Conservation (phyloP, 2,888 invertebrate species). For the Eilema caniola region DNA sequence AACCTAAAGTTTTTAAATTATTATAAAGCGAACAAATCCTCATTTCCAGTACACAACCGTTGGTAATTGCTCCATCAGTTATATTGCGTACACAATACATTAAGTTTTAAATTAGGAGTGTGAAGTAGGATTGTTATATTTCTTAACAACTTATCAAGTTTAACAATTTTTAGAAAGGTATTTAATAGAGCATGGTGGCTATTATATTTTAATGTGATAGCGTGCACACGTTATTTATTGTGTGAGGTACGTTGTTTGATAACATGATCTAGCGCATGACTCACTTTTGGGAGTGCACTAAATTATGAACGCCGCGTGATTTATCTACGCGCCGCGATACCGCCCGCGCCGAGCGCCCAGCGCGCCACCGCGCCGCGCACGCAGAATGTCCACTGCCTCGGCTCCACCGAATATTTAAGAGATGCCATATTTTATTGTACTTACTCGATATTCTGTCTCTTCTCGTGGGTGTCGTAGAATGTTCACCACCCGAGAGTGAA, state of each 20-base stretch:
- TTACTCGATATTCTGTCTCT: too few species aligned
- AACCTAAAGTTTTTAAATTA: too few species aligned
- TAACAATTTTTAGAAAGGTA: not conserved
- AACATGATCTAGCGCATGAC: constrained; percentile 46
- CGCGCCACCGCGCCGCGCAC: not conserved
- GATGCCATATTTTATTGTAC: too few species aligned
- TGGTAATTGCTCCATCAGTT: too few species aligned
- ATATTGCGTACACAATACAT: not conserved
- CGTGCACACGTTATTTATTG: constrained; percentile 12
- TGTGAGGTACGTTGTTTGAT: constrained; percentile 29
- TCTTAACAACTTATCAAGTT: not conserved
- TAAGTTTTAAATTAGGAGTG: not conserved
- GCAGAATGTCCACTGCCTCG: not conserved
- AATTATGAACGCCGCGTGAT: constrained; percentile 54
- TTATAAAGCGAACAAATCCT: too few species aligned
- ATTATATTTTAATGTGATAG: constrained; percentile 6
- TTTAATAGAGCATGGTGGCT: not conserved
- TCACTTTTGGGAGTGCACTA: constrained; percentile 54
- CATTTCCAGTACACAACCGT: too few species aligned
- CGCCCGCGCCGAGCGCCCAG: constrained; percentile 13
- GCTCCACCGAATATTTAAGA: not conserved
- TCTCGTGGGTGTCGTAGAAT: too few species aligned
- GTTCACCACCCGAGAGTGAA: too few species aligned
- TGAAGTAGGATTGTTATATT: not conserved
- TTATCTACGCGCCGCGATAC: constrained; percentile 47